A percentile compares a stretch with the other conserved stretches of the same genome.
phyloP scores from a whole-genome alignment of 2,113 vertebrate species.

The Heloderma charlesbogerti region DNA sequence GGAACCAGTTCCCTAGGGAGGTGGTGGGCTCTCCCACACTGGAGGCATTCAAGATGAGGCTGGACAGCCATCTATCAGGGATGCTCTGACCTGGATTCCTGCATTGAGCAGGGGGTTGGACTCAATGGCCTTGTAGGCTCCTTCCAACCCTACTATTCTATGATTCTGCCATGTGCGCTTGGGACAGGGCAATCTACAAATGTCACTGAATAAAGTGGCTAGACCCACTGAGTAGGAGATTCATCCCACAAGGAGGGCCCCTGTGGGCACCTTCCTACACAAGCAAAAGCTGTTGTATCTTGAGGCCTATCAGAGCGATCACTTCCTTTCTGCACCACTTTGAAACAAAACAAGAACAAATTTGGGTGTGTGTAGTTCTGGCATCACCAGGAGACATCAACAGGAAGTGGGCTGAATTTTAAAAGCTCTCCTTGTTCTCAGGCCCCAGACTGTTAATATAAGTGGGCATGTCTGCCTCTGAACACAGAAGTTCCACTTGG shows the following conservation, averaged over 20 bases:
- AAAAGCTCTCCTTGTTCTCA: neutral
- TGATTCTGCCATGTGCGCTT: neutral
- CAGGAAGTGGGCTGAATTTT: conserved; percentile 26
- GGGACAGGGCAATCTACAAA: neutral
- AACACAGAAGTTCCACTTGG: neutral
- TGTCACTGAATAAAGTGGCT: neutral
- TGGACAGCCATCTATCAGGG: too few species aligned
- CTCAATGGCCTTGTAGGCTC: too few species aligned
- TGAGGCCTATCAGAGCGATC: neutral
- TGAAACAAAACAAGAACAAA: neutral
- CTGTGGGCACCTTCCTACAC: neutral
- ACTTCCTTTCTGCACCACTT: conserved; percentile 10
- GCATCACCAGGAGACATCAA: neutral
- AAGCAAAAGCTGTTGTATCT: neutral
- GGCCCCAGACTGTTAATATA: neutral
- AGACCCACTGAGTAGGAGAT: neutral
- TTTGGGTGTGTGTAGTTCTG: neutral
- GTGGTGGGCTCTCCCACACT: too few species aligned
- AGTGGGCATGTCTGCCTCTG: neutral
- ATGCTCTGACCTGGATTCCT: too few species aligned
- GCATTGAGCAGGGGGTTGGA: too few species aligned
- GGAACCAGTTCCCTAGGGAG: too few species aligned
- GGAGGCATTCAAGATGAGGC: too few species aligned
- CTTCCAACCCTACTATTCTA: too few species aligned
- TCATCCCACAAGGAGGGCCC: neutral